A percentile compares a stretch with the other conserved stretches of the same genome.
phyloP scores from a whole-genome alignment of 1,140 invertebrate genomes.

The Drosophila jambulina region DNA sequence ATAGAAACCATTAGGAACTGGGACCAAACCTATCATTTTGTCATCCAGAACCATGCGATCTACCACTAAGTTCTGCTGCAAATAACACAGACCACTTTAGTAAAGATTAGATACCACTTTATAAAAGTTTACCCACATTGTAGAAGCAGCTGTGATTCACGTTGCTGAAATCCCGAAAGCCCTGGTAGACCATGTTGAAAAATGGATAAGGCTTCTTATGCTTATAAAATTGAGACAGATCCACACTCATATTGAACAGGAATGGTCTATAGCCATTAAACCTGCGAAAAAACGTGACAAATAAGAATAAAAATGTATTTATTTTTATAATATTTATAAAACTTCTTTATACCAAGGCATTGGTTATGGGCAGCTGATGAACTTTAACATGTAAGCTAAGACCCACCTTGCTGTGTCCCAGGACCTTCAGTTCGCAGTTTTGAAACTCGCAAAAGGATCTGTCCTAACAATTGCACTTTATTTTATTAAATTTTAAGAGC shows the following conservation, averaged over 20 bases:
- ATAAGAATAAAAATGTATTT: too few relatives aligned
- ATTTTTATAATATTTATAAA: background rate
- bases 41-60: background rate
- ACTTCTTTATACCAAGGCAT: background rate
- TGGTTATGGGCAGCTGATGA: background rate
- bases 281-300: too few relatives aligned
- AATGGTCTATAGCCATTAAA: background rate
- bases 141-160: background rate
- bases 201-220: background rate
- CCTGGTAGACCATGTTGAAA: background rate
- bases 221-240: background rate
- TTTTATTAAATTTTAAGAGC: slow-evolving; percentile 9
- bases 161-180: background rate
- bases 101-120: too few relatives aligned
- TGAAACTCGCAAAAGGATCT: slow-evolving; percentile 1
- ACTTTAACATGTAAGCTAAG: slow-evolving; percentile 1
- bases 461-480: slow-evolving; percentile 6
- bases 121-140: slow-evolving; percentile 24
- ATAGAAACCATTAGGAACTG: background rate
- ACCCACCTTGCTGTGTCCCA: slow-evolving; percentile 3
- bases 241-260: background rate
- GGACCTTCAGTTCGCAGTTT: slow-evolving; percentile 9
- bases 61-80: background rate
- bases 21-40: background rate
- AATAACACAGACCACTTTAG: too few relatives aligned